Conservation (phyloP, 2,797 vertebrate genomes). For the Pseudomugil tenellus region DNA sequence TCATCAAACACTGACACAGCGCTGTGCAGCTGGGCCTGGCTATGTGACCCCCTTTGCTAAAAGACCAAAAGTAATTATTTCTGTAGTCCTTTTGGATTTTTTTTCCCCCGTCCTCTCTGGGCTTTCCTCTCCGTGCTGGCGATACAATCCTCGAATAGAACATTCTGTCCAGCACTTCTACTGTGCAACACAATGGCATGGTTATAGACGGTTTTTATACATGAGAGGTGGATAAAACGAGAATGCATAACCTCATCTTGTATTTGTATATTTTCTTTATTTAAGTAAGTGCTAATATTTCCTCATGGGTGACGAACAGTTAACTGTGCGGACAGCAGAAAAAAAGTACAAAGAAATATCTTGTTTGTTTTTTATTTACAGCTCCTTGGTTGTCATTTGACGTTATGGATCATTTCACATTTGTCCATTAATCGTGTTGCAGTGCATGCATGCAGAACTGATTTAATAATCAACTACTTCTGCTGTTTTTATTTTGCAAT, state of each 20-base stretch:
- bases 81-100: conserved; percentile 15
- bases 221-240: conserved; percentile 9
- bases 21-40: neutral
- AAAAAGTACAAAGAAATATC: conserved; percentile 22
- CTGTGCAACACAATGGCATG: conserved; percentile 32
- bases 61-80: conserved; percentile 26
- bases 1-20: neutral
- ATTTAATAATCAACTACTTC: neutral
- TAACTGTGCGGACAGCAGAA: conserved; percentile 1
- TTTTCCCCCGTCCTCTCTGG: conserved; percentile 1
- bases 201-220: conserved; percentile 38
- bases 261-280: conserved; percentile 9
- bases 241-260: conserved; percentile 19
- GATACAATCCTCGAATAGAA: conserved; percentile 33
- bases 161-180: conserved; percentile 49
- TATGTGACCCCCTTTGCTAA: neutral
- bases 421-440: neutral
- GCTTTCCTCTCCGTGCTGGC: conserved; percentile 23
- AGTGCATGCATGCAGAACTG: neutral
- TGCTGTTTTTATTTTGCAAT: neutral
- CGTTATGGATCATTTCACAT: neutral
- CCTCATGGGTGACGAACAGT: neutral
- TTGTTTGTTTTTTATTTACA: neutral
- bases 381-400: conserved; percentile 12
- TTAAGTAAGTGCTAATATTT: conserved; percentile 4